Conservation (phyloP, 2,888 invertebrate genomes). For the Netelia virgata region DNA sequence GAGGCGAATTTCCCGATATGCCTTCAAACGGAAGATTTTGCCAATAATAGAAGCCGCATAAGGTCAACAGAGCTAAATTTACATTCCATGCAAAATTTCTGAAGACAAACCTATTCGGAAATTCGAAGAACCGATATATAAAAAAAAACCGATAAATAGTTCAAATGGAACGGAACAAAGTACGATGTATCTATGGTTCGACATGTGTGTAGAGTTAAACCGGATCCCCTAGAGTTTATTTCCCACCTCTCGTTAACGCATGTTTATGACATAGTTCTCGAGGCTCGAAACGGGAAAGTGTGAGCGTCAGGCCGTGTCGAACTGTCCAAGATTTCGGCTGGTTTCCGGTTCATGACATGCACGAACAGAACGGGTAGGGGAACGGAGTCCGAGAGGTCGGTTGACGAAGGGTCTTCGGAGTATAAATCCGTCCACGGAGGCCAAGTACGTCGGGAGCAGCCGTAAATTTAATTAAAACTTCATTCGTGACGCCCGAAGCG, state of each 20-base stretch:
- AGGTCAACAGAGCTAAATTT: too few species aligned
- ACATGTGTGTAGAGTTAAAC: not conserved
- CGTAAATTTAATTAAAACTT: slow-evolving; percentile 76
- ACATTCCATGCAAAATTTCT: too few species aligned
- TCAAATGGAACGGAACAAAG: not conserved
- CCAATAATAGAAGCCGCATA: too few species aligned
- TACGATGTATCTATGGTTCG: not conserved
- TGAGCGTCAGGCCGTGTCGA: not conserved
- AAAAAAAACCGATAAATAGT: not conserved
- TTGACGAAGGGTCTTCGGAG: slow-evolving; percentile 51
- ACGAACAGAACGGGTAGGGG: not conserved
- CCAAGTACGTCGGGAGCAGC: slow-evolving; percentile 62
- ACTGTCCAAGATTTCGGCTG: not conserved
- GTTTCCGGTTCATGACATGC: slow-evolving; percentile 5
- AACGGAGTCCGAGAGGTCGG: not conserved
- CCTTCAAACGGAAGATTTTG: too few species aligned
- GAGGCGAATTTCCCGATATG: too few species aligned
- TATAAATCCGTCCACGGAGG: slow-evolving; percentile 64
- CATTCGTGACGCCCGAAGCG: slow-evolving; percentile 69
- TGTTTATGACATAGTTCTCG: not conserved
- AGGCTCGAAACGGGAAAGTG: not conserved
- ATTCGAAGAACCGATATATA: too few species aligned
- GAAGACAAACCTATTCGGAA: too few species aligned
- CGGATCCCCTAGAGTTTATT: not conserved
- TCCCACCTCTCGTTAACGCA: not conserved